These are phyloP conservation scores for Chiloscyllium plagiosum DNA, from an alignment of 2,113 vertebrate species.

Conservation along the genomic window DNA sequence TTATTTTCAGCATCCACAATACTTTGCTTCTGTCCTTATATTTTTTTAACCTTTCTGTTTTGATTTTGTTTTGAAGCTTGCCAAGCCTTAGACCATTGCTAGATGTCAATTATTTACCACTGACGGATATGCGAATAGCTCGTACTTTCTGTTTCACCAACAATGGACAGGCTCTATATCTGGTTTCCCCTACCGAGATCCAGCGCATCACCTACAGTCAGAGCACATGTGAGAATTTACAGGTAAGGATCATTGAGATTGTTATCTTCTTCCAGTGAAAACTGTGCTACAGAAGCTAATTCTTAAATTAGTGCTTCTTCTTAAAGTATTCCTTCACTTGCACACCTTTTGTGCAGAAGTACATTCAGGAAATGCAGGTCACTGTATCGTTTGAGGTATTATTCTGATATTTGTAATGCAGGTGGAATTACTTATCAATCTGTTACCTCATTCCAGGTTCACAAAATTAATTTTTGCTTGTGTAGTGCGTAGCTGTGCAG, in stretches of 20 bases:
- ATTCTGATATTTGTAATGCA: neutral
- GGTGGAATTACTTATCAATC: neutral
- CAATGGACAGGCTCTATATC: constrained; percentile 92
- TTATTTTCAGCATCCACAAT: no score
- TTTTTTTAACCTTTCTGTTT: constrained; percentile 35
- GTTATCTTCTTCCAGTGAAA: neutral
- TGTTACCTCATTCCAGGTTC: neutral
- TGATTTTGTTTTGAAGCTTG: constrained; percentile 65
- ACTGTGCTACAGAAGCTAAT: neutral
- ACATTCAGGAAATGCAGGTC: neutral
- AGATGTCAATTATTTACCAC: constrained; percentile 96
- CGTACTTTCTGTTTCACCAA: constrained; percentile 98
- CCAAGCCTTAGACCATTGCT: constrained; percentile 90
- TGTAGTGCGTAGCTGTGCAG: neutral
- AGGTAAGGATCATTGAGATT: constrained; percentile 58
- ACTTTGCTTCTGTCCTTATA: no score
- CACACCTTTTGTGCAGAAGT: neutral
- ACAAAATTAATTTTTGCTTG: neutral
- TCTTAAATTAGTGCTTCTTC: neutral
- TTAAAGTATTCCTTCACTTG: neutral
- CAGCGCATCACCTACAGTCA: constrained; percentile 98
- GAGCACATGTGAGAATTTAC: constrained; percentile 95
- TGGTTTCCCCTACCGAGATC: constrained; percentile 94
- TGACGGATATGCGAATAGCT: constrained; percentile 98
- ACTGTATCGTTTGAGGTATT: neutral